Percentiles rank a stretch among this genome's conserved stretches.
phyloP scores from a whole-genome alignment of 2,797 vertebrate genomes.

The Spea hammondii region DNA sequence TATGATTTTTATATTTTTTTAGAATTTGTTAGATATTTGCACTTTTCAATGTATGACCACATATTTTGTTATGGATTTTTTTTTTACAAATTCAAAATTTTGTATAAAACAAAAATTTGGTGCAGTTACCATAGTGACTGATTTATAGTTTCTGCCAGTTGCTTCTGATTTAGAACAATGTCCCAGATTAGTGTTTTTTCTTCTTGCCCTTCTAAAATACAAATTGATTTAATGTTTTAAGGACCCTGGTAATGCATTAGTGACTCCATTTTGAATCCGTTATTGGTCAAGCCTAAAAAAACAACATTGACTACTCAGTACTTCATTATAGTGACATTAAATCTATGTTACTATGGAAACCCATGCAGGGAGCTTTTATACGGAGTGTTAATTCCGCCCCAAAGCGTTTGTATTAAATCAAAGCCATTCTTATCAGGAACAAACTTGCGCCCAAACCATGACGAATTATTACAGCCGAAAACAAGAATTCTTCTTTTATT shows the following conservation, averaged over 20 bases:
- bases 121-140: too few relatives aligned
- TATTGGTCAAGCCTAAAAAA: neutral
- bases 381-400: neutral
- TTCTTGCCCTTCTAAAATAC: too few relatives aligned
- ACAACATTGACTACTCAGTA: neutral
- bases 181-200: too few relatives aligned
- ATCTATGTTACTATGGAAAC: constrained; percentile 33
- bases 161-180: too few relatives aligned
- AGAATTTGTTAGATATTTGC: too few relatives aligned
- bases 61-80: too few relatives aligned
- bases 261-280: neutral
- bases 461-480: neutral
- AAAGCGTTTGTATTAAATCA: neutral
- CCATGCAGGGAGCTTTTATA: neutral
- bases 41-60: too few relatives aligned
- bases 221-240: too few relatives aligned
- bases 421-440: constrained; percentile 11
- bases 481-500: neutral
- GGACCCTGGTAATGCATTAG: neutral
- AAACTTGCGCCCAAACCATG: neutral
- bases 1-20: too few relatives aligned
- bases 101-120: too few relatives aligned
- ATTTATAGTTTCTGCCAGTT: too few relatives aligned
- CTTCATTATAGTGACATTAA: neutral
- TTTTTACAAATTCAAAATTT: too few relatives aligned